These are phyloP conservation scores for Scomber colias DNA, from an alignment of 2,113 vertebrate genomes.

Conservation along the genomic window DNA sequence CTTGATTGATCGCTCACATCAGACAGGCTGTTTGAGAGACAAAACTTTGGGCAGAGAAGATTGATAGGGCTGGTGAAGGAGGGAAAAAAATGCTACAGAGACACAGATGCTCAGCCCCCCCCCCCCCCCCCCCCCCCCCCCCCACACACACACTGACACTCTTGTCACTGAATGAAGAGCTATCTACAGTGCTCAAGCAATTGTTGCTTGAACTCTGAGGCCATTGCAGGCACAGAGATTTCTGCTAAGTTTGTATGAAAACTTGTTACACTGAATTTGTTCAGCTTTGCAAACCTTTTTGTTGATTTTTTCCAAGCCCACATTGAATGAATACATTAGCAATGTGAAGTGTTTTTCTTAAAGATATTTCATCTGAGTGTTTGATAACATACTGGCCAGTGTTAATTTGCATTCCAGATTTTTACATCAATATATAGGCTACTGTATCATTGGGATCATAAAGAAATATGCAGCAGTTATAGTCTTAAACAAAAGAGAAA, in stretches of 20 bases:
- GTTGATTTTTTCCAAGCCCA: constrained; percentile 8
- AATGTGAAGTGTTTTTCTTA: neutral
- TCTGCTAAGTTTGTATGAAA: constrained; percentile 9
- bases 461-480: neutral
- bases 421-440: constrained; percentile 12
- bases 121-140: constrained; percentile 9
- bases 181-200: constrained; percentile 10
- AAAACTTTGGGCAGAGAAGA: constrained; percentile 49
- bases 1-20: constrained; percentile 63
- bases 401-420: neutral
- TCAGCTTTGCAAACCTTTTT: neutral
- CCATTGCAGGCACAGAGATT: constrained; percentile 15
- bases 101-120: constrained; percentile 8
- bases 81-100: neutral
- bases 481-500: neutral
- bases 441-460: neutral
- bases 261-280: constrained; percentile 14
- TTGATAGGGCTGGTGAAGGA: constrained; percentile 39
- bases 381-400: neutral
- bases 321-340: constrained; percentile 8
- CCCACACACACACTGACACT: constrained; percentile 15
- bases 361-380: neutral
- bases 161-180: constrained; percentile 23
- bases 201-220: constrained; percentile 21
- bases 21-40: constrained; percentile 45